These are phyloP conservation scores for Notolabrus celidotus DNA, from an alignment of 2,797 vertebrate genomes.

Conservation along the genomic window DNA sequence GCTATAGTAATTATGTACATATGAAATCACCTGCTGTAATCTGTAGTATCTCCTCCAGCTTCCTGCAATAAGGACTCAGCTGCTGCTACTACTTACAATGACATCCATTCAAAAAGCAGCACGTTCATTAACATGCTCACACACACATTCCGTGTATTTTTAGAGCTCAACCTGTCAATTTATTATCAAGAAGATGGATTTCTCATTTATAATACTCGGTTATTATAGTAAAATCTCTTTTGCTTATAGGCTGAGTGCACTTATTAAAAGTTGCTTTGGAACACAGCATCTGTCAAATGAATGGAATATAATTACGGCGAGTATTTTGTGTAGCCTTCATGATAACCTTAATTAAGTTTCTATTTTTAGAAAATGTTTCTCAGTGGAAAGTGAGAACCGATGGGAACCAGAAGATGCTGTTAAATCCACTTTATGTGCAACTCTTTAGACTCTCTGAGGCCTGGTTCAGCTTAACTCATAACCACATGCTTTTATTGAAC, in stretches of 20 bases:
- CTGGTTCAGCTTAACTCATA: slow-evolving; percentile 56
- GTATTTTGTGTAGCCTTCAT: slow-evolving; percentile 36
- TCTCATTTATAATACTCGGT: slow-evolving; percentile 3
- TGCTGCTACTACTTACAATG: not conserved
- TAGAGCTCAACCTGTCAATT: not conserved
- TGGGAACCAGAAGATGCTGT: slow-evolving; percentile 42
- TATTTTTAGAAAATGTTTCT: slow-evolving; percentile 53
- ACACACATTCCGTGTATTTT: slow-evolving; percentile 1
- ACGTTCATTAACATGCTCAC: slow-evolving; percentile 23
- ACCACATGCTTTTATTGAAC: slow-evolving; percentile 54
- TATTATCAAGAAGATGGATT: slow-evolving; percentile 21
- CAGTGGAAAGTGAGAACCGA: slow-evolving; percentile 33
- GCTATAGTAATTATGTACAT: slow-evolving; percentile 36
- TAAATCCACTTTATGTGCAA: slow-evolving; percentile 57
- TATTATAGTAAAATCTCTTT: slow-evolving; percentile 6
- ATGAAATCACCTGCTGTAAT: slow-evolving; percentile 41
- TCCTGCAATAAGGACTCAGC: slow-evolving; percentile 19
- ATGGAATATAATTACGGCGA: slow-evolving; percentile 36
- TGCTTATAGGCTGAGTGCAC: slow-evolving; percentile 6
- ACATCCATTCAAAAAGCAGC: slow-evolving; percentile 1
- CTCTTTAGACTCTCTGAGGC: slow-evolving; percentile 41
- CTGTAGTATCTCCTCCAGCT: slow-evolving; percentile 9
- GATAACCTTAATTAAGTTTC: slow-evolving; percentile 51
- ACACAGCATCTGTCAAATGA: slow-evolving; percentile 34
- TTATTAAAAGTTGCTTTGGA: slow-evolving; percentile 13